phyloP scores from a whole-genome alignment of 1,140 invertebrate genomes.

The Agrypnia vestita region DNA sequence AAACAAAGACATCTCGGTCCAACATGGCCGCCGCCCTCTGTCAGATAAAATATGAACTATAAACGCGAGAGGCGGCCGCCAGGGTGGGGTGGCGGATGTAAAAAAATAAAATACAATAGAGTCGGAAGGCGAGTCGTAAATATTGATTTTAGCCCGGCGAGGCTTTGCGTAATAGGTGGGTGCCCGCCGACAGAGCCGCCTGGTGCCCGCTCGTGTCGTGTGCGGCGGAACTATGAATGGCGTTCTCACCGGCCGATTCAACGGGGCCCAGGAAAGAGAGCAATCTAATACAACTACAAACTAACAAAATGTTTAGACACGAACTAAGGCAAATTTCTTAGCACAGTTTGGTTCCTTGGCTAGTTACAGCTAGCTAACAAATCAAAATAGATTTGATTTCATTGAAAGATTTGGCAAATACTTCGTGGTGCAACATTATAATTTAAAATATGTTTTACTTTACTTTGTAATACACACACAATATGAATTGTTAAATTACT shows the following conservation, averaged over 20 bases:
- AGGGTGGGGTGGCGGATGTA: neutral
- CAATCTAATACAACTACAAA: no score
- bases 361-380: no score
- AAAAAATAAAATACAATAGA: conserved; percentile 37
- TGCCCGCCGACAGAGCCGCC: conserved; percentile 7
- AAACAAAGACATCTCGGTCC: conserved; percentile 29
- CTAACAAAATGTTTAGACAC: no score
- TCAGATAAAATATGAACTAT: conserved; percentile 39
- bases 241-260: neutral
- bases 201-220: conserved; percentile 1
- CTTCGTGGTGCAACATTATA: no score
- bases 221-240: neutral
- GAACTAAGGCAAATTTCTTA: no score
- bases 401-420: no score
- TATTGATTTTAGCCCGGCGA: conserved; percentile 45
- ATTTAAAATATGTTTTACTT: no score
- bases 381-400: no score
- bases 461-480: no score
- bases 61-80: neutral
- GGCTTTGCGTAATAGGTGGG: conserved; percentile 35
- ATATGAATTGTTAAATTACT: no score
- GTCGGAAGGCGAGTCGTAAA: conserved; percentile 46
- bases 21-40: conserved; percentile 26
- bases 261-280: neutral
- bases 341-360: no score